These are phyloP conservation scores for Andrena bicolor DNA, from an alignment of 2,888 invertebrate species.

Conservation along the genomic window DNA sequence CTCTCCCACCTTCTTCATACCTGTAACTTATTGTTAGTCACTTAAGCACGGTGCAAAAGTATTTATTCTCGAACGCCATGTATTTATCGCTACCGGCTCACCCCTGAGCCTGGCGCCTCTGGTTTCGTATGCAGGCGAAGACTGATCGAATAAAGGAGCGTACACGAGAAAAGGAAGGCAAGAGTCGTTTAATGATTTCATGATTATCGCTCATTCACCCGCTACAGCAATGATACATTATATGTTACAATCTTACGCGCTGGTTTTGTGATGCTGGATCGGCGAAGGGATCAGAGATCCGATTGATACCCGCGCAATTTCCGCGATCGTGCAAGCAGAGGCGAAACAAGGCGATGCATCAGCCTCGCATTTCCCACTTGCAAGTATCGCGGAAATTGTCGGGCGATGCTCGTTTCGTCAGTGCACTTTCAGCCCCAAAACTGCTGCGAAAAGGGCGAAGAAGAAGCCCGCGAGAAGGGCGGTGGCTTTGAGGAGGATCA, in stretches of 20 bases:
- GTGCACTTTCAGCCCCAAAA: slow-evolving; percentile 89
- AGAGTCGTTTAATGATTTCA: slow-evolving; percentile 32
- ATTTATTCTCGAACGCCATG: slow-evolving; percentile 49
- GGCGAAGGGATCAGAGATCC: background rate
- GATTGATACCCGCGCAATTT: no score
- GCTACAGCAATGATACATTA: slow-evolving; percentile 15
- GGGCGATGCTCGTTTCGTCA: slow-evolving; percentile 37
- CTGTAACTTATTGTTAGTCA: slow-evolving; percentile 4
- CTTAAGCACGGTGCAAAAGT: slow-evolving; percentile 9
- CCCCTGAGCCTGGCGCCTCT: background rate
- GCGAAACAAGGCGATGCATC: slow-evolving; percentile 68
- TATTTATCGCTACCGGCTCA: slow-evolving; percentile 30
- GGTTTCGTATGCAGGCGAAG: slow-evolving; percentile 7
- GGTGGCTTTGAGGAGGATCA: slow-evolving; percentile 91
- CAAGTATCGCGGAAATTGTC: background rate
- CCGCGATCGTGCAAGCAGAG: background rate
- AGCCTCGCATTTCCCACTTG: slow-evolving; percentile 20
- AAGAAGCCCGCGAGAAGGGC: slow-evolving; percentile 95
- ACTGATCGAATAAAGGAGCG: slow-evolving; percentile 37
- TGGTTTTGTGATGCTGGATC: background rate
- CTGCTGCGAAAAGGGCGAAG: slow-evolving; percentile 94
- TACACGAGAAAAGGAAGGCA: slow-evolving; percentile 20
- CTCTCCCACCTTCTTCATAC: background rate
- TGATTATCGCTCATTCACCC: slow-evolving; percentile 14
- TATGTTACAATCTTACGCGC: slow-evolving; percentile 25